Percentiles rank a stretch among this genome's conserved stretches.
These are phyloP conservation scores for Manacus vitellinus DNA, from an alignment of 2,113 vertebrate species.

Conservation along the genomic window DNA sequence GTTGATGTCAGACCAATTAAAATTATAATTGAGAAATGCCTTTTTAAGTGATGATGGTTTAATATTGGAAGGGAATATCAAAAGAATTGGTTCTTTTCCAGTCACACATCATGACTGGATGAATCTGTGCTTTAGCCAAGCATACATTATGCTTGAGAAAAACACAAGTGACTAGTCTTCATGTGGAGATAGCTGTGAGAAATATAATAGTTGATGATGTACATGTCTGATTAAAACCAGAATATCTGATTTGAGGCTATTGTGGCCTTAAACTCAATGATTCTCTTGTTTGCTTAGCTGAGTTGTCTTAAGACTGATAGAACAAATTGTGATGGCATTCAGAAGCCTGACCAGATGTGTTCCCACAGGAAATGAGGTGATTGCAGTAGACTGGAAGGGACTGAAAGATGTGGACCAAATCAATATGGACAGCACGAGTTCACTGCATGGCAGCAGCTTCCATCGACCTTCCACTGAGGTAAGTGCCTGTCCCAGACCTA, in stretches of 20 bases:
- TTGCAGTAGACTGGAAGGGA: slow-evolving; percentile 83
- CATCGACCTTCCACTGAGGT: slow-evolving; percentile 81
- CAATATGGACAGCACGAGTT: slow-evolving; percentile 82
- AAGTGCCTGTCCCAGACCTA: background rate
- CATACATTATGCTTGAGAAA: background rate
- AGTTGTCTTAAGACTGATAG: background rate
- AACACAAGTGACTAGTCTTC: background rate
- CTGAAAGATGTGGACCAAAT: slow-evolving; percentile 82
- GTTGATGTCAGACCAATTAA: background rate
- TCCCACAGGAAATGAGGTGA: slow-evolving; percentile 77
- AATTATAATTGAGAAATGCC: background rate
- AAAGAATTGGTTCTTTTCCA: background rate
- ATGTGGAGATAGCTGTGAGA: background rate
- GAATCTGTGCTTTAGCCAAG: background rate
- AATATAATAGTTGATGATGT: background rate
- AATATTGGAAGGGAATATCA: background rate
- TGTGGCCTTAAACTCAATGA: background rate
- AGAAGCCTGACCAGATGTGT: slow-evolving; percentile 2
- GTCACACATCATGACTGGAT: background rate
- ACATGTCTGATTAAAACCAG: background rate
- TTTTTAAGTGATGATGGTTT: background rate
- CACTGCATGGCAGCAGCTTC: slow-evolving; percentile 80
- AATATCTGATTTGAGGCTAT: background rate
- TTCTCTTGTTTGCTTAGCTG: background rate
- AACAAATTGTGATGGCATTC: background rate